Conservation (phyloP, 2,113 vertebrate genomes). For the Amphiprion ocellaris region DNA sequence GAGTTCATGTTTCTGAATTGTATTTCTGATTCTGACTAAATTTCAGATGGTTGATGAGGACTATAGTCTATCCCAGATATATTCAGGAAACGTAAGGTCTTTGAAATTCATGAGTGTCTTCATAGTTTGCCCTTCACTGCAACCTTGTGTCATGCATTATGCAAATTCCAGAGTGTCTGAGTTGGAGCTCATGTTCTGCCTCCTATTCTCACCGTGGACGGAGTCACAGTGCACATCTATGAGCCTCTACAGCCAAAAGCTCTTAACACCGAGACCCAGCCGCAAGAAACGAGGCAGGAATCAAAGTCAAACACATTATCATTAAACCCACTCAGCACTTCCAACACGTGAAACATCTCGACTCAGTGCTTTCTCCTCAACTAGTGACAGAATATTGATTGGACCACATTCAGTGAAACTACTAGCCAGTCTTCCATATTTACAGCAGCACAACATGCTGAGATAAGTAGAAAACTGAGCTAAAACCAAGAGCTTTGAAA, state of each 20-base stretch:
- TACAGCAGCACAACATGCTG: background rate
- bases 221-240: conserved; percentile 21
- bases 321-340: conserved; percentile 21
- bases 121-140: conserved; percentile 49
- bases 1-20: conserved; percentile 9
- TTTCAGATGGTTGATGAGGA: conserved; percentile 18
- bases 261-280: conserved; percentile 35
- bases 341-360: background rate
- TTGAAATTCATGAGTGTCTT: conserved; percentile 62
- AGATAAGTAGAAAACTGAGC: conserved; percentile 15
- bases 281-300: conserved; percentile 21
- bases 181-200: conserved; percentile 37
- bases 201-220: conserved; percentile 17
- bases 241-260: conserved; percentile 52
- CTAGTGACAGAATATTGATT: conserved; percentile 3
- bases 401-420: background rate
- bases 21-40: conserved; percentile 29
- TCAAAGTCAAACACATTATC: background rate
- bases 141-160: conserved; percentile 59
- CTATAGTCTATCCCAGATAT: background rate
- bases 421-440: background rate
- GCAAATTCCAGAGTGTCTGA: conserved; percentile 29
- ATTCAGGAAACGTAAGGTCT: conserved; percentile 24
- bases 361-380: conserved; percentile 1
- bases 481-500: conserved; percentile 18